Percentiles rank a stretch among this genome's conserved stretches.
phyloP scores from a whole-genome alignment of 1,140 invertebrate genomes.

The Dendroctonus valens region DNA sequence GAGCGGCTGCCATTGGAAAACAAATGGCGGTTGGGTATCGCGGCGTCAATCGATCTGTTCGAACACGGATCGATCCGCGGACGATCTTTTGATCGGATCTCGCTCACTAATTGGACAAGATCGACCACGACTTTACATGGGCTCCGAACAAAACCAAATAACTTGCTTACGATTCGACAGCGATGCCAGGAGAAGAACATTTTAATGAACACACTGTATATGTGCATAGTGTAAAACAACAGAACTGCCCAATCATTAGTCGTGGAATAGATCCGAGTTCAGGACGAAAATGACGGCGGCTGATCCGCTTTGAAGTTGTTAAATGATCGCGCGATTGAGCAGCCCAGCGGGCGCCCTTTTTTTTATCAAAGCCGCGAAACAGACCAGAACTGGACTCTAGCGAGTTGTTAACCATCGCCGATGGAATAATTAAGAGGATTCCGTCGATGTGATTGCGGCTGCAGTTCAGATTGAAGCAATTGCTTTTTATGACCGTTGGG shows the following conservation, averaged over 20 bases:
- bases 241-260: constrained; percentile 17
- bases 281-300: constrained; percentile 3
- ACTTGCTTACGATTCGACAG: no score
- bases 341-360: constrained; percentile 23
- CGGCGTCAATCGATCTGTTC: constrained; percentile 29
- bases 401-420: constrained; percentile 19
- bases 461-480: constrained; percentile 20
- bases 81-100: constrained; percentile 22
- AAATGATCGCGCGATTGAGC: constrained; percentile 25
- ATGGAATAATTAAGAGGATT: constrained; percentile 26
- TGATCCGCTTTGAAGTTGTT: constrained; percentile 19
- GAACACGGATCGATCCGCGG: constrained; percentile 24
- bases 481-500: constrained; percentile 12
- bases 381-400: constrained; percentile 16
- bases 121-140: constrained; percentile 12
- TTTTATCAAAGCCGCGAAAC: constrained; percentile 21
- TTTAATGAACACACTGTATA: constrained; percentile 1
- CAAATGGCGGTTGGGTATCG: constrained; percentile 18
- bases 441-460: constrained; percentile 15
- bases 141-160: neutral
- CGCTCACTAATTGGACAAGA: constrained; percentile 22
- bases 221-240: neutral
- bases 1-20: constrained; percentile 11
- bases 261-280: constrained; percentile 3
- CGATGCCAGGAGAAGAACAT: neutral